Conservation (phyloP, 2,797 vertebrate genomes). For the Melanotaenia nigrans region DNA sequence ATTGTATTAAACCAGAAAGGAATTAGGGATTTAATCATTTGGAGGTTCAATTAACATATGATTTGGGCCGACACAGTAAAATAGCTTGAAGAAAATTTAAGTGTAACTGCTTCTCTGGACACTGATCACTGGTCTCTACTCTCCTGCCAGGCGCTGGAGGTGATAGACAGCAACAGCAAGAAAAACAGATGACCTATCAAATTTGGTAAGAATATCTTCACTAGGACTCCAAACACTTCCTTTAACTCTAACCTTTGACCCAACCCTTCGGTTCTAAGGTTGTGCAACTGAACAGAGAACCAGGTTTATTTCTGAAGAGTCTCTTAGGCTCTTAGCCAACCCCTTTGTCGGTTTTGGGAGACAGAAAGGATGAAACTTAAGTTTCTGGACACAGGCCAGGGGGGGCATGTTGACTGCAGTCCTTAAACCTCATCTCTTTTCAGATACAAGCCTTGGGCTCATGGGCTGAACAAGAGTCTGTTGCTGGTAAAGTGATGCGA, state of each 20-base stretch:
- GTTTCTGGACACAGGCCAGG: slow-evolving; percentile 43
- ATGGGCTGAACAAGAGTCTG: slow-evolving; percentile 40
- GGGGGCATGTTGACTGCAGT: slow-evolving; percentile 45
- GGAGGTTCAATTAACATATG: slow-evolving; percentile 53
- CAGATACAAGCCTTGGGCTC: slow-evolving; percentile 33
- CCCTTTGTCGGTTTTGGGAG: slow-evolving; percentile 45
- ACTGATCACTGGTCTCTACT: slow-evolving; percentile 53
- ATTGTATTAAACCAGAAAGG: slow-evolving; percentile 31
- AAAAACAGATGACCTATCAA: slow-evolving; percentile 19
- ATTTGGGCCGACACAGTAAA: slow-evolving; percentile 40
- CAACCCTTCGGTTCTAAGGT: slow-evolving; percentile 27
- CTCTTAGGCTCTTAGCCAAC: slow-evolving; percentile 36
- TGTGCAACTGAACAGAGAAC: slow-evolving; percentile 50
- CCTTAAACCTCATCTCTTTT: slow-evolving; percentile 40
- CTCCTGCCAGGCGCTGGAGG: slow-evolving; percentile 69
- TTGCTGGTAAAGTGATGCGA: slow-evolving; percentile 60
- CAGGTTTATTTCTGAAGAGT: slow-evolving; percentile 47
- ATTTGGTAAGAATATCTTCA: slow-evolving; percentile 49
- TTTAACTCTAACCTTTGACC: slow-evolving; percentile 32
- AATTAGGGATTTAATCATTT: slow-evolving; percentile 35
- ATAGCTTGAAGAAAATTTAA: slow-evolving; percentile 25
- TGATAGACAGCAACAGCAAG: slow-evolving; percentile 45
- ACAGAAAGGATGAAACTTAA: slow-evolving; percentile 41
- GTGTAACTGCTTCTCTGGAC: slow-evolving; percentile 36
- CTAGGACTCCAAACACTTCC: slow-evolving; percentile 39